phyloP scores from a whole-genome alignment of 2,113 vertebrate species.

The Paraplagusia blochii region DNA sequence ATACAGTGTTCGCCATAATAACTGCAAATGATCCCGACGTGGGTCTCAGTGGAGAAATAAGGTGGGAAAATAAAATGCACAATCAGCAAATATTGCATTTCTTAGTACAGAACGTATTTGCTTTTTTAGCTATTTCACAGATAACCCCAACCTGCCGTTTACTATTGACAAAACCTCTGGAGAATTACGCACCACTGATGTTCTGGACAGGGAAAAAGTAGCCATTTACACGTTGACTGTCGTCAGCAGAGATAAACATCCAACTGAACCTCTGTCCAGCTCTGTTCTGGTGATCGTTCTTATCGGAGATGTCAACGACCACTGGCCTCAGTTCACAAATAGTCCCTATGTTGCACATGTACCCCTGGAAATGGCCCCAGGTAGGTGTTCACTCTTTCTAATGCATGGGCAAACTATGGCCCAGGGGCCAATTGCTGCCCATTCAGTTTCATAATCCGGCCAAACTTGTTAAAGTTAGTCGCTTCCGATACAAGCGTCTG shows the following conservation, averaged over 20 bases:
- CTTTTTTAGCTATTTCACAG: constrained; percentile 68
- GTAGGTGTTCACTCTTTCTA: constrained; percentile 39
- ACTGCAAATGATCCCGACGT: constrained; percentile 69
- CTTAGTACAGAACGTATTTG: background rate
- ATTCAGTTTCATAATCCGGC: no score
- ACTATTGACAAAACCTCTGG: constrained; percentile 70
- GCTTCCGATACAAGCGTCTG: no score
- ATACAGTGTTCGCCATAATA: constrained; percentile 66
- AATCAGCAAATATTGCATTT: no score
- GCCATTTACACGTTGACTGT: constrained; percentile 66
- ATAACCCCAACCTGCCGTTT: constrained; percentile 57
- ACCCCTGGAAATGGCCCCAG: constrained; percentile 54
- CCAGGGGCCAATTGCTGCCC: no score
- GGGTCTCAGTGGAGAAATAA: constrained; percentile 66
- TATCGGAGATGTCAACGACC: constrained; percentile 74
- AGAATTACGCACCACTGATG: constrained; percentile 63
- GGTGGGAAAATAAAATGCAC: constrained; percentile 42
- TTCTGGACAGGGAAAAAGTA: constrained; percentile 70
- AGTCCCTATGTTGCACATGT: constrained; percentile 75
- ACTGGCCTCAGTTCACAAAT: constrained; percentile 71
- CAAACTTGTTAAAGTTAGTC: no score
- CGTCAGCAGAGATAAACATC: constrained; percentile 60
- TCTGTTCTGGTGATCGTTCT: constrained; percentile 66
- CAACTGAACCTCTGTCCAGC: constrained; percentile 61
- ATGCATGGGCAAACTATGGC: no score